phyloP scores from a whole-genome alignment of 2,797 vertebrate genomes.

The Alosa sapidissima region DNA sequence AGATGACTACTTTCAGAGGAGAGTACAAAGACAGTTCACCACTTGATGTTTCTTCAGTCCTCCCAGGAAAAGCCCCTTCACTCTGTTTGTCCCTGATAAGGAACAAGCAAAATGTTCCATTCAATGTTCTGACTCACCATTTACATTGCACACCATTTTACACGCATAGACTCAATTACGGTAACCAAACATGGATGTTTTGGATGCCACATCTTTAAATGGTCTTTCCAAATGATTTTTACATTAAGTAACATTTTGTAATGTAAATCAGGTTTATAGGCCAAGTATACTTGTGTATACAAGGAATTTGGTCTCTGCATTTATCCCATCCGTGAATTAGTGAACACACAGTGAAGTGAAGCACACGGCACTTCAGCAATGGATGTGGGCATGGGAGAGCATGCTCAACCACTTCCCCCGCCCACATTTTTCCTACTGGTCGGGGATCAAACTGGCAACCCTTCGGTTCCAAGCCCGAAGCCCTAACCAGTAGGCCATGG shows the following conservation, averaged over 20 bases:
- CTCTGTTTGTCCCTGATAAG: slow-evolving; percentile 66
- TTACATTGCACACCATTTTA: background rate
- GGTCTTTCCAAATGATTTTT: background rate
- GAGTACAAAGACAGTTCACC: slow-evolving; percentile 84
- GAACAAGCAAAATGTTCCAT: background rate
- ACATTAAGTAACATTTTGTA: background rate
- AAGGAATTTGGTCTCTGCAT: no score
- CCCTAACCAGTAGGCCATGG: no score
- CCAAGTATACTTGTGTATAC: no score
- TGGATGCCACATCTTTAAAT: background rate
- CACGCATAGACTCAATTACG: background rate
- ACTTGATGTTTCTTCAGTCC: slow-evolving; percentile 69
- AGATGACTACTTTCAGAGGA: slow-evolving; percentile 84
- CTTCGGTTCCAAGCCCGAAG: no score
- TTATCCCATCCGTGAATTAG: no score
- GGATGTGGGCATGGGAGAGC: no score
- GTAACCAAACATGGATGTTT: background rate
- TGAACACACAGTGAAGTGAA: no score
- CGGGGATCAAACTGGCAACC: no score
- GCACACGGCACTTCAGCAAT: no score
- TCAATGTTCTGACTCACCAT: background rate
- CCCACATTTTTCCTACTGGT: no score
- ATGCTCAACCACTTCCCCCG: no score
- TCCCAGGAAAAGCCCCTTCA: slow-evolving; percentile 46
- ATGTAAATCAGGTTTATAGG: no score